Evolutionary conservation across 2,113 vertebrate genomes (phyloP), one percentile per base, ranked within the genome.

Genomic region (Mobula birostris): DNA sequence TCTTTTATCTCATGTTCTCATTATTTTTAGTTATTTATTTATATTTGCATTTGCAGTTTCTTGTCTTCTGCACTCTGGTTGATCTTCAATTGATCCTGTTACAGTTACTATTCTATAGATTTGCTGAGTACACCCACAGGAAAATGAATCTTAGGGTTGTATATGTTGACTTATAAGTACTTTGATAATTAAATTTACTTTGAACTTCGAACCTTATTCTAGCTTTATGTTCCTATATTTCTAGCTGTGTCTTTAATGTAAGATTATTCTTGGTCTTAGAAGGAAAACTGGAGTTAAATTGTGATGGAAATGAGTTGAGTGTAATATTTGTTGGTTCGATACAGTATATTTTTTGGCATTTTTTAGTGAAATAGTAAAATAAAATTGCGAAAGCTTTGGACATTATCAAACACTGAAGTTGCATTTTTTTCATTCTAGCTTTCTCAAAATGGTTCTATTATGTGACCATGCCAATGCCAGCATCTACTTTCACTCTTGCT

Each of bases 401-500:
- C n/a, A 66, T 90, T 66, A 29, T 66, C 29, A n/a, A 66, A 1
- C 6, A 56, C 74, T 70, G 61, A 24, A 92, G 19, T 29, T 14
- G 11, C 63, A 12, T 68, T 72, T 56, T 5, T 82, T 94, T 94
- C 15, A 19, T 79, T 94, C 5, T 95, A 99, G 99, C 95, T 94
- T 94, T 95, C 48, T 96, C 95, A 90, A 97, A 96, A 94, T 99
- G 99, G 98, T 96, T 97, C 96, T 99, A 98, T 96, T 98, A 98
- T 21, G 98, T 99, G 90, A 98, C 98, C 58, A 99, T 99, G 98
- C 98, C 98, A 19, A 98, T 99, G 99, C 98, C 99, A 19, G 98
- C 99, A 85, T 99, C 99, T 68, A 99, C 99, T 78, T 98, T 99
- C 95, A 98, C 98, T 72, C 97, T 99, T 95, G 98, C 98, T 79